phyloP scores from a whole-genome alignment of 2,113 vertebrate species.

The Pionites leucogaster region DNA sequence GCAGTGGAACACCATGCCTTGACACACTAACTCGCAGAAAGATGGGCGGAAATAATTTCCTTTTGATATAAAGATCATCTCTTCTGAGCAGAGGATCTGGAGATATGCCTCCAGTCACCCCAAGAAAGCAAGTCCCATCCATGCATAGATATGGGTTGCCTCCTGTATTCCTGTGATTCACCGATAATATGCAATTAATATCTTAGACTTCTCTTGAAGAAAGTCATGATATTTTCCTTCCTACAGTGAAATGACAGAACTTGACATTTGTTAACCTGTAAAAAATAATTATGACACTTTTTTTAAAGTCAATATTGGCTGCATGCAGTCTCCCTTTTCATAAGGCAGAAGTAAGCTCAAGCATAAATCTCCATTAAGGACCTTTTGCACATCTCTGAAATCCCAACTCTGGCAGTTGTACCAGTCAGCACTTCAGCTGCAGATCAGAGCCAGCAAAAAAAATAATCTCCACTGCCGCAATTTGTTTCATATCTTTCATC shows the following conservation, averaged over 20 bases:
- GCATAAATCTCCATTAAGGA: conserved; percentile 14
- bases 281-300: neutral
- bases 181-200: neutral
- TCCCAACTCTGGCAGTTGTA: neutral
- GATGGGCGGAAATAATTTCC: neutral
- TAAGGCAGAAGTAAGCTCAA: neutral
- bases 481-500: neutral
- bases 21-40: neutral
- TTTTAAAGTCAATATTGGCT: neutral
- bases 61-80: neutral
- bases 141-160: neutral
- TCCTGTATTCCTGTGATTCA: neutral
- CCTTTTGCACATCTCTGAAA: neutral
- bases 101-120: neutral
- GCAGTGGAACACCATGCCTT: neutral
- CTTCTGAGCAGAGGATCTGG: neutral
- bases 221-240: neutral
- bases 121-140: neutral
- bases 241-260: neutral
- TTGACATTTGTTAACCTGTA: neutral
- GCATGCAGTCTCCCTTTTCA: neutral
- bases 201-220: neutral
- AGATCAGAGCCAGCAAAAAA: conserved; percentile 1
- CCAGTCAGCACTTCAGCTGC: neutral
- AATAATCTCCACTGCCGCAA: neutral